Evolutionary conservation across 2,113 vertebrate species (phyloP).

Genomic region (Ailurus styani): DNA sequence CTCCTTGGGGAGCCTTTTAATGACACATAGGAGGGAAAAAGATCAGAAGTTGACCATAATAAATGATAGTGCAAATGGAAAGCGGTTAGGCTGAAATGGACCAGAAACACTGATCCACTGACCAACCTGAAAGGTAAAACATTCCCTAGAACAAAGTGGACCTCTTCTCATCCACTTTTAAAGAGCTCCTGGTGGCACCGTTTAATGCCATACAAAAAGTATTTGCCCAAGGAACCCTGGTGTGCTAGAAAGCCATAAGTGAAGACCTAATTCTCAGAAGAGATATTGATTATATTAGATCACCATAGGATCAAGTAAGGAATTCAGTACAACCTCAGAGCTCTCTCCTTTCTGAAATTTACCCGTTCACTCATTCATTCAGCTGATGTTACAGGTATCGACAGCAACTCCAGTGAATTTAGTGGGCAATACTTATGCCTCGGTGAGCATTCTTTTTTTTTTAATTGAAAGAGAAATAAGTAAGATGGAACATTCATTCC

Average conservation of each 20-base stretch:
- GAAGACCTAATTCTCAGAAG: neutral
- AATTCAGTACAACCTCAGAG: neutral
- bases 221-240: neutral
- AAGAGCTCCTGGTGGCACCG: neutral
- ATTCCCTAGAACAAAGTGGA: neutral
- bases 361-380: neutral
- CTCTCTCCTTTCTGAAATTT: neutral
- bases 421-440: neutral
- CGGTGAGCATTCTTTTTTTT: neutral
- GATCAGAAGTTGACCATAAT: neutral
- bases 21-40: neutral
- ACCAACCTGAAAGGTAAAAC: neutral
- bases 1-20: neutral
- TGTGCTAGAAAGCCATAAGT: neutral
- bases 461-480: constrained; percentile 21
- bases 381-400: neutral
- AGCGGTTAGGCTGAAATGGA: neutral
- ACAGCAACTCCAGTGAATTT: neutral
- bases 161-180: neutral
- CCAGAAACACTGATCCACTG: neutral
- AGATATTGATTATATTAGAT: neutral
- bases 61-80: neutral
- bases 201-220: neutral
- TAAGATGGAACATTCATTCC: neutral
- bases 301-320: neutral